Evolutionary conservation across 2,797 vertebrate genomes (phyloP), one percentile per base, ranked within the genome.

Genomic region (Carcharodon carcharias): DNA sequence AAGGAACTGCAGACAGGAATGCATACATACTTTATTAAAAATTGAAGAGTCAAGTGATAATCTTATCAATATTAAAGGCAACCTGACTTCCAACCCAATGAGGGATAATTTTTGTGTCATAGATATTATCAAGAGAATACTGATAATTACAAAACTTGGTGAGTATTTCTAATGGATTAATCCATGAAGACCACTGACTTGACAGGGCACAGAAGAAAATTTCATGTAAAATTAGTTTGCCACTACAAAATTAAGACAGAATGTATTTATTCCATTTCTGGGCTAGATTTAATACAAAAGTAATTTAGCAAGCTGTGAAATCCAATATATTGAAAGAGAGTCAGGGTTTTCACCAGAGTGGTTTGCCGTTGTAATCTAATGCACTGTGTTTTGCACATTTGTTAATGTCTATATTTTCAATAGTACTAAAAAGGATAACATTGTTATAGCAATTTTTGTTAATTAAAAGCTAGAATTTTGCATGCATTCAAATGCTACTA

Each of bases 1-100:
- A 99, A 0, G 99, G 99, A 97, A 99, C 99, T 99, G 97, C 50
- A 96, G 96, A 93, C 23, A 77, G 94, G 69, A 95, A 95, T 97
- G 96, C 7, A 58, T 11, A 65, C 50, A 96, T 82, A 8, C 8
- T 65, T 97, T 95, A 97, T 96, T 96, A 96, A 96, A 40, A 96
- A 94, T 26, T 96, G 56, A 96, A 6, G 73, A 96, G 54, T 40
- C 82, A 0, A 80, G 96, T 96, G 61, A 58, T 61, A 96, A 40
- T 96, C 26, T 85, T 87, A 67, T 7, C 87, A 92, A 35, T 54
- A 56, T 93, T 65, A 28, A 58, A 77, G 45, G 65, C 94, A 54
- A 56, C 18, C 69, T 67, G 63, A 85, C 11, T 63, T 80, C 4
- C 69, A n/a, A 35, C 69, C 26, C 69, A 73, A 40, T 35, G 7